Conservation (phyloP, 2,888 invertebrate species). For the Chromoteleia sp. region DNA sequence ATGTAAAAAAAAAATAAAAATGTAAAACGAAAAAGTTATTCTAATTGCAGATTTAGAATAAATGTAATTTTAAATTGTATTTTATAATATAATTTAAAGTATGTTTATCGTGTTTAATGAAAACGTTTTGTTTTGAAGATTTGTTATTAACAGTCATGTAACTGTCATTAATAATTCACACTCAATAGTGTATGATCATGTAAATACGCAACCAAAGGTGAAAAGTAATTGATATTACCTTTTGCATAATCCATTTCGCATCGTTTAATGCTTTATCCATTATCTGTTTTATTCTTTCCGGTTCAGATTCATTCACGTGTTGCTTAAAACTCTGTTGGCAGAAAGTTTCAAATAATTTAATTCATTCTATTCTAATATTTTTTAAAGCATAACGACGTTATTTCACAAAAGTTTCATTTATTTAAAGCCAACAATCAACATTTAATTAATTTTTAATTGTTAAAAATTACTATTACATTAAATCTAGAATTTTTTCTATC, state of each 20-base stretch:
- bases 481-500: too few species aligned
- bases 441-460: too few species aligned
- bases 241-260: conserved; percentile 91
- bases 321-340: conserved; percentile 90
- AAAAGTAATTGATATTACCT: conserved; percentile 87
- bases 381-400: too few species aligned
- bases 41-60: too few species aligned
- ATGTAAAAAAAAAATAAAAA: not conserved
- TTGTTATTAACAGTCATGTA: not conserved
- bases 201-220: conserved; percentile 19
- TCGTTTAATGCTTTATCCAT: conserved; percentile 90
- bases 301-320: conserved; percentile 90
- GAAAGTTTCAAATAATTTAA: conserved; percentile 24
- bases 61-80: too few species aligned
- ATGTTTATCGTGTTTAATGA: not conserved
- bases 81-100: too few species aligned
- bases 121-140: not conserved
- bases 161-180: not conserved
- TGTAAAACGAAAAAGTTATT: too few species aligned
- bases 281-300: conserved; percentile 90
- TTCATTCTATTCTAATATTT: conserved; percentile 8
- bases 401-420: too few species aligned
- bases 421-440: too few species aligned
- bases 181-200: not conserved
- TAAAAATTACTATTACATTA: too few species aligned